Base-by-base conservation (phyloP, 2,888 invertebrate species). In the Agrilus cyanescens region DNA sequence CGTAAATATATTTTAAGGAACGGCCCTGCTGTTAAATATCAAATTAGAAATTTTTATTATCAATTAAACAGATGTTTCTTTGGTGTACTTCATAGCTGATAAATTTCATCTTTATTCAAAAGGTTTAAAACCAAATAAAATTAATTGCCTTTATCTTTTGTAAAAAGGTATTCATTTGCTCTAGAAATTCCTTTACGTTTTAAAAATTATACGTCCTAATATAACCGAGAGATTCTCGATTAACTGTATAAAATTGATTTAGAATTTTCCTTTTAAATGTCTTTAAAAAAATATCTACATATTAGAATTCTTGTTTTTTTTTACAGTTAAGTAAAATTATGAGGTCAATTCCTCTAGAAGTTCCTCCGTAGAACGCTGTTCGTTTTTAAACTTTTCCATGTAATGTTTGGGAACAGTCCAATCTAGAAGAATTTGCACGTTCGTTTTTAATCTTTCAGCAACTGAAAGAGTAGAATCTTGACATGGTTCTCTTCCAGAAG, bases 401-500 rank as follows among this genome's bases (percentile, higher is more conserved):
- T 84, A 80, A 32, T 77, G 71, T 51, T 77, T 74, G 0, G 89
- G 89, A 37, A 89, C 82, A 12, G 88, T 87, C 75, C 85, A 85
- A 43, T 83, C 78, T 6, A 89, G 69, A 51, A 89, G 74, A 55
- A 82, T 78, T 56, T 82, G 77, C 15, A 89, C 80, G 63, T 90
- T 90, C 33, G 71, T 69, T 52, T 80, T 78, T 14, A 90, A 72
- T 14, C 78, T 73, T 49, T 79, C 76, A 12, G 80, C 70, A 6
- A 78, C 78, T 1, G 72, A 61, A 4, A 80, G 55, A 13, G 69
- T 66, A 2, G 68, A 59, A 46, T 78, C 75, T 46, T 72, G 74
- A 50, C 80, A 78, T 1, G 84, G 79, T 14, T 68, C 68, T 41
- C 82, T 74, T 2, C 82, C 83, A 46, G 87, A 85, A 30, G 82